A percentile compares a stretch with the other conserved stretches of the same genome.
Conservation (phyloP, 1,140 invertebrate genomes). For the Sesamia nonagrioides region DNA sequence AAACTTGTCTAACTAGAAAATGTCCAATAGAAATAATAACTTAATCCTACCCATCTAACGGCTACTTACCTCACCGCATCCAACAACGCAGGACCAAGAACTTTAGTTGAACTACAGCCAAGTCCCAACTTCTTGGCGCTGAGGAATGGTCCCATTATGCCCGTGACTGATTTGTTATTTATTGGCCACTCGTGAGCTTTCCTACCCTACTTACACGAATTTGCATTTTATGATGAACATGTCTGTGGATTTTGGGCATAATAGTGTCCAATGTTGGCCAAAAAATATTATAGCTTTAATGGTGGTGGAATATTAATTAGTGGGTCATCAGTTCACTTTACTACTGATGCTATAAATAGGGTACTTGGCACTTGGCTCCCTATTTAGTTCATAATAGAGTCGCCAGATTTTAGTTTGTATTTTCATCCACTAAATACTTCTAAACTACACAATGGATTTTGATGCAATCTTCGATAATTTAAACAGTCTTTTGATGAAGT, state of each 20-base stretch:
- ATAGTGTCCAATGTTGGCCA: conserved; percentile 34
- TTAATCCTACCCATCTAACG: conserved; percentile 5
- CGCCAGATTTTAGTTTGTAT: too few species aligned
- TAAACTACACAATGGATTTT: too few species aligned
- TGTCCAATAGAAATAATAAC: not conserved
- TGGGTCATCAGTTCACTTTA: not conserved
- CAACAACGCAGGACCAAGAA: conserved; percentile 61
- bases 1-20: too few species aligned
- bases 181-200: conserved; percentile 75
- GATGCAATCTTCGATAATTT: too few species aligned
- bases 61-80: conserved; percentile 60
- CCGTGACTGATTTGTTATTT: conserved; percentile 83
- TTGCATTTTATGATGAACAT: conserved; percentile 58
- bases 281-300: conserved; percentile 41
- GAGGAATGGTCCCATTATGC: conserved; percentile 80
- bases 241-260: conserved; percentile 38
- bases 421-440: too few species aligned
- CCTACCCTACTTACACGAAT: conserved; percentile 55
- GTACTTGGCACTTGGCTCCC: not conserved
- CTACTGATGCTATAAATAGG: not conserved
- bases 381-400: not conserved
- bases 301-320: conserved; percentile 9
- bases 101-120: conserved; percentile 78
- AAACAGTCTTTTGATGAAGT: too few species aligned
- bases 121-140: conserved; percentile 77